Conservation (phyloP, 2,797 vertebrate genomes). For the Cryptoprocta ferox region DNA sequence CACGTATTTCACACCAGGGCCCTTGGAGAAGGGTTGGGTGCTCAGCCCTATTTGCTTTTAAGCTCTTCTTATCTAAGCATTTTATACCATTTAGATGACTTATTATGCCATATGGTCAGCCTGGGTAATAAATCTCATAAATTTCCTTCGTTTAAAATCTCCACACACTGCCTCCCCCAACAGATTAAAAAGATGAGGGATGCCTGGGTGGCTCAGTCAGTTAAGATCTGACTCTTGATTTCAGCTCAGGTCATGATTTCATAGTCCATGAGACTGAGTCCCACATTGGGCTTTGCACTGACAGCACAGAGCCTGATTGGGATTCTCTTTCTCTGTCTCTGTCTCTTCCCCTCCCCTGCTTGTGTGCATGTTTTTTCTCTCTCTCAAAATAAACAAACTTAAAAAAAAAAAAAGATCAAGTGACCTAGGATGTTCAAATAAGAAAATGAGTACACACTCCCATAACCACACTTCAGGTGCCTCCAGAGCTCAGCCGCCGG, state of each 20-base stretch:
- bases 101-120: conserved; percentile 9
- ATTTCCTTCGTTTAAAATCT: conserved; percentile 19
- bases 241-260: too few species aligned
- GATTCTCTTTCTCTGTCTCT: too few species aligned
- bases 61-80: neutral
- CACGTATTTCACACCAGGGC: neutral
- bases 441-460: neutral
- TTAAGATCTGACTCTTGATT: too few species aligned
- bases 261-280: rapidly evolving
- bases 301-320: too few species aligned
- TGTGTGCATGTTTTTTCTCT: too few species aligned
- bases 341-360: too few species aligned
- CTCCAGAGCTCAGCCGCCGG: neutral
- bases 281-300: too few species aligned
- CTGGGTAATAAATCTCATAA: conserved; percentile 21
- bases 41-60: neutral
- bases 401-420: neutral
- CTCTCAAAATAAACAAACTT: too few species aligned
- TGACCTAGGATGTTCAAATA: neutral
- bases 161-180: neutral
- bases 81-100: neutral
- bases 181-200: neutral
- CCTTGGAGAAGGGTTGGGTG: neutral
- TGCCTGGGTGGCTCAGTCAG: too few species aligned
- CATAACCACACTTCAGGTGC: neutral